Evolutionary conservation across 2,797 vertebrate species (phyloP), one percentile per base, ranked within the genome.

Genomic region (Trachurus trachurus): DNA sequence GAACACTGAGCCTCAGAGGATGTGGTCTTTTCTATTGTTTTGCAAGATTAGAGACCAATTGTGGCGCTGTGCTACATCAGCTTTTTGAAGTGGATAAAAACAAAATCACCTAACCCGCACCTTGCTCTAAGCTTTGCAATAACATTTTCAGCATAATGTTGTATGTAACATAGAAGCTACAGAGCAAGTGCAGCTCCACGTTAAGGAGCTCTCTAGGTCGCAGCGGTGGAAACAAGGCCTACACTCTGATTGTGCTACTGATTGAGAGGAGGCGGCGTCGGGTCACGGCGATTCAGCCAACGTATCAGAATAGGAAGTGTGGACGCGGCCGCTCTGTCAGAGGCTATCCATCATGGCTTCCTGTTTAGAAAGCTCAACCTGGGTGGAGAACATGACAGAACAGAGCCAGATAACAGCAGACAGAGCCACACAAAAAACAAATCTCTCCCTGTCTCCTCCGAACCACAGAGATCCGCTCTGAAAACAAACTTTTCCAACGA

Each of bases 291-390:
- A 79, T 6, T 76, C 70, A 75, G 87, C 49, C 69, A 13, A 44
- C 68, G 59, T 78, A 85, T 87, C 75, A 42, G 47, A 81, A 50
- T 71, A 89, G 90, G 91, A 94, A 91, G 81, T 87, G 67, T 61
- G 72, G 81, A 90, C 52, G 49, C 89, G 80, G 86, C 78, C 69
- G 22, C 66, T 81, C 76, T 91, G 90, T 91, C 91, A 83, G 74
- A 76, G 26, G 77, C 78, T 2, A 91, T 91, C 92, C 86, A 93
- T 91, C 88, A 87, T 56, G 80, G 76, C 85, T 95, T 95, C 94
- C 93, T 91, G 92, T 93, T 94, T 86, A 87, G 81, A 90, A 76
- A 78, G 73, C 85, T 68, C 45, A 29, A 53, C 15, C 63, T 66
- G 87, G 85, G 77, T 60, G 89, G 86, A 87, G 84, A 81, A 75